phyloP scores from a whole-genome alignment of 2,888 invertebrate genomes.

The Hanleya hanleyi region DNA sequence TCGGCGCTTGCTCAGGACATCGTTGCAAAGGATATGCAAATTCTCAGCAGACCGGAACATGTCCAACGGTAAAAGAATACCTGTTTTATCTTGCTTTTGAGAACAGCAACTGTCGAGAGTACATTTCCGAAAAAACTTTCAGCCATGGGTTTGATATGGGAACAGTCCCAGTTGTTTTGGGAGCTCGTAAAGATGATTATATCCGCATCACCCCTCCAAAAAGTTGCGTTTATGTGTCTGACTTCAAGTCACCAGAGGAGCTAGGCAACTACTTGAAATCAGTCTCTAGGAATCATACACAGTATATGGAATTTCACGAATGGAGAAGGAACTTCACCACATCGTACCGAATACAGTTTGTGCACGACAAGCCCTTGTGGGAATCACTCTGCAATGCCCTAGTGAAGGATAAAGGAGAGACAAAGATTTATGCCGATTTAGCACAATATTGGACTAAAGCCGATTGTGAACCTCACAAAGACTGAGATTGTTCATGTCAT shows the following conservation, averaged over 20 bases:
- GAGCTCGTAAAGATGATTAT: background rate
- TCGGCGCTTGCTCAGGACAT: background rate
- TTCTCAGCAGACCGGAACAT: background rate
- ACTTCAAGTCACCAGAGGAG: background rate
- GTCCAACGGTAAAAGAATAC: background rate
- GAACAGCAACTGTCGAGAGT: conserved; percentile 3
- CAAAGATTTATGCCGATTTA: background rate
- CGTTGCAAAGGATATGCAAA: background rate
- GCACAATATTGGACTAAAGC: background rate
- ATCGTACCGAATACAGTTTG: background rate
- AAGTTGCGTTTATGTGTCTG: background rate
- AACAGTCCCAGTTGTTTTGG: conserved; percentile 5
- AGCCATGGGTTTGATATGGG: background rate
- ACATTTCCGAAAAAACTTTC: background rate
- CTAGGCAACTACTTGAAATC: background rate
- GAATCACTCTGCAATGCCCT: background rate
- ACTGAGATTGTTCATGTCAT: too few species aligned
- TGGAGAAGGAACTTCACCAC: background rate
- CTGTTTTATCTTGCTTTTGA: background rate
- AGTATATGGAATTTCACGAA: conserved; percentile 5
- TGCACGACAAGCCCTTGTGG: background rate
- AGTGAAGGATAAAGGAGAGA: background rate
- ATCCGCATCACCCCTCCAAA: background rate
- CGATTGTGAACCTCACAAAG: too few species aligned
- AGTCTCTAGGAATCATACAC: background rate